Conservation (phyloP, 2,113 vertebrate species). For the Calyptommatus sinebrachiatus region DNA sequence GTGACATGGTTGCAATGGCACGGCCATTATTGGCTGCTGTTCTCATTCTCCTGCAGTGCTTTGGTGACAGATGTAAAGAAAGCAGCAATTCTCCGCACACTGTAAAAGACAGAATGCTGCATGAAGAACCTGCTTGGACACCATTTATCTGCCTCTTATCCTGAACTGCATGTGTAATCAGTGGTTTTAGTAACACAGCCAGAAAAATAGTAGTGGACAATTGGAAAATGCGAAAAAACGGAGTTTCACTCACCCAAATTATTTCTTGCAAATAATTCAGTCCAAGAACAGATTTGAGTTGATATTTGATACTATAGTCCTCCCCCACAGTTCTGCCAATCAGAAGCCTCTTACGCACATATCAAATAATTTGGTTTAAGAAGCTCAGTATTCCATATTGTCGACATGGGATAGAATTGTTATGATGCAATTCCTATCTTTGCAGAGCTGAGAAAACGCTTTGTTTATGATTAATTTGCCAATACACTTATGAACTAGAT, state of each 20-base stretch:
- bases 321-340: too few species aligned
- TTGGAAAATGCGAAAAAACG: not conserved
- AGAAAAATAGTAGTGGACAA: too few species aligned
- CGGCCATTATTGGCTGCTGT: too few species aligned
- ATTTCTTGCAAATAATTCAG: not conserved
- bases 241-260: too few species aligned
- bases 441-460: slow-evolving; percentile 26
- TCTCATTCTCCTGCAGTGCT: not conserved
- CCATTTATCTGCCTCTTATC: not conserved
- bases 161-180: not conserved
- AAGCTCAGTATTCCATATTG: too few species aligned
- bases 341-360: too few species aligned
- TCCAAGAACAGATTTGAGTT: not conserved
- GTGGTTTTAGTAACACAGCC: not conserved
- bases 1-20: not conserved
- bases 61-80: not conserved
- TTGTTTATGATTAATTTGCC: slow-evolving; percentile 30
- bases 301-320: too few species aligned
- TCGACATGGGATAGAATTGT: too few species aligned
- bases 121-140: not conserved
- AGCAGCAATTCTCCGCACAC: not conserved
- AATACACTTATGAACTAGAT: slow-evolving; percentile 16
- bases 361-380: too few species aligned
- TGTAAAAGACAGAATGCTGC: not conserved
- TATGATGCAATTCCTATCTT: not conserved